A percentile compares a stretch with the other conserved stretches of the same genome.
These are phyloP conservation scores for Pangasianodon hypophthalmus DNA, from an alignment of 2,113 vertebrate species.

Conservation along the genomic window DNA sequence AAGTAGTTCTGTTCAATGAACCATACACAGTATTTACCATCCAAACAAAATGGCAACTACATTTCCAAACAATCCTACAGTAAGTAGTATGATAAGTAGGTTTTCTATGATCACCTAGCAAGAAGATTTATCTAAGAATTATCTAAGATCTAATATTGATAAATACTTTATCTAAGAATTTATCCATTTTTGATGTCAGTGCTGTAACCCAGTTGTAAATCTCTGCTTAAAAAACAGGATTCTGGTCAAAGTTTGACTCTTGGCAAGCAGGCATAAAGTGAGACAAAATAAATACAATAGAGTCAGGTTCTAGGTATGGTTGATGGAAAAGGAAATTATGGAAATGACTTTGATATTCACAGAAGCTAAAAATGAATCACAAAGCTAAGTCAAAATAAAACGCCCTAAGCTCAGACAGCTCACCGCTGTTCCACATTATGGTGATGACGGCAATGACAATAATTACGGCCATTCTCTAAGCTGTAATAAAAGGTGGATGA, in stretches of 20 bases:
- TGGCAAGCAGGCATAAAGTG: neutral
- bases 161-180: neutral
- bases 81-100: neutral
- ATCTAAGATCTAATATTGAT: too few relatives aligned
- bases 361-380: neutral
- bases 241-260: slow-evolving; percentile 5
- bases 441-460: slow-evolving; percentile 28
- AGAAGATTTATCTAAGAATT: slow-evolving; percentile 9
- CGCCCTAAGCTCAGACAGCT: slow-evolving; percentile 13
- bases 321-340: slow-evolving; percentile 8
- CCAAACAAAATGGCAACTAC: neutral
- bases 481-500: slow-evolving; percentile 30
- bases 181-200: neutral
- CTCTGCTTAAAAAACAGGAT: neutral
- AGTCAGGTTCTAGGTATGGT: neutral
- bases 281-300: slow-evolving; percentile 1
- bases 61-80: slow-evolving; percentile 5
- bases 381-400: slow-evolving; percentile 22
- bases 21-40: neutral
- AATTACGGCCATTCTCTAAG: slow-evolving; percentile 16
- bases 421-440: slow-evolving; percentile 8
- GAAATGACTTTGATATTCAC: slow-evolving; percentile 14
- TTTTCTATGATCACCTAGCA: neutral
- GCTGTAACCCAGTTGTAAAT: neutral
- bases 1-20: neutral